Evolutionary conservation across 1,140 invertebrate genomes (phyloP), one percentile per base, ranked within the genome.

Genomic region (Aphelenchoides besseyi): DNA sequence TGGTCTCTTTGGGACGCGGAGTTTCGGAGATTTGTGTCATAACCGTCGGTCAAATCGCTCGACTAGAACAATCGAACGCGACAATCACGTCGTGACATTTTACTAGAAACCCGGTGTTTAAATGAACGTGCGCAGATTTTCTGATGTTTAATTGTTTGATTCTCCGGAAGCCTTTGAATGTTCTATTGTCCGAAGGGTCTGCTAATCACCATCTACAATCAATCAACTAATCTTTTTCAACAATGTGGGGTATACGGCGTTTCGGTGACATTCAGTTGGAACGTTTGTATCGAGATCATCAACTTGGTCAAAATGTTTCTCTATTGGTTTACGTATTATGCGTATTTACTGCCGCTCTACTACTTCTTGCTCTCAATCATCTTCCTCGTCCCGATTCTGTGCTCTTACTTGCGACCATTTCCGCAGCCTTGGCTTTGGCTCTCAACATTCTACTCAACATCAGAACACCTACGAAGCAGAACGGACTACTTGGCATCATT

Each of bases 181-280:
- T 48, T 48, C 41, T 48, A 16, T 23, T 48, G 12, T 12, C 12
- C 41, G 12, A 16, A 12, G 41, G 12, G 12, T 48, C 41, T 48
- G 12, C 41, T 48, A 48, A 61, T 29, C n/a, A 26, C 18, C n/a
- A 36, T 61, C 30, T 2, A 30, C n/a, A 61, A n/a, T n/a, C 30
- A 26, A n/a, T 53, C 2, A 3, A 30, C 61, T n/a, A n/a, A n/a
- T n/a, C n/a, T n/a, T n/a, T n/a, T n/a, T n/a, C n/a, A n/a, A 59
- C 28, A 16, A 72, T 72, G 70, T 72, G 73, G 18, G 52, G 55
- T 35, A 35, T 63, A 30, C 37, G 75, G 2, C 52, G 68, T 1
- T 78, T 78, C 37, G 75, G 79, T 36, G 79, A 81, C 59, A 18
- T 59, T 5, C 62, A 77, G 26, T 59, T 78, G 59, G 76, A 78